phyloP scores from a whole-genome alignment of 2,888 invertebrate genomes.

The Drosophila borealis region DNA sequence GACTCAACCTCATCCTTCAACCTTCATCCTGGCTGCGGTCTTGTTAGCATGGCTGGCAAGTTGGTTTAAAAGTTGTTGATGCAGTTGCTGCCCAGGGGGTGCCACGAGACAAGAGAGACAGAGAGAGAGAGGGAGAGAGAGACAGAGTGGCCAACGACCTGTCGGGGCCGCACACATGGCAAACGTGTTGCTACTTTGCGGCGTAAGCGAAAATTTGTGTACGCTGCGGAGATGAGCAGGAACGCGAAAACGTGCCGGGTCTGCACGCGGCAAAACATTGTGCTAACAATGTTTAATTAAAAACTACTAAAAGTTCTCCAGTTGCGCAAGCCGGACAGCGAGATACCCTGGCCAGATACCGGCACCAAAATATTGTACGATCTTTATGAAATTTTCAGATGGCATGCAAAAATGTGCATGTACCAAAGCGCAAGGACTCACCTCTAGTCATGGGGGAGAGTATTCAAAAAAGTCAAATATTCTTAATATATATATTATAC shows the following conservation, averaged over 20 bases:
- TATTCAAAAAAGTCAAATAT: no score
- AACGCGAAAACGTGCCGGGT: neutral
- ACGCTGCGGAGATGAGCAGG: slow-evolving; percentile 8
- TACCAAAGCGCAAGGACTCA: no score
- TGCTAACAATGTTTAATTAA: slow-evolving; percentile 56
- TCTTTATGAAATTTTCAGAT: no score
- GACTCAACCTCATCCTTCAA: neutral
- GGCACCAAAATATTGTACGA: no score
- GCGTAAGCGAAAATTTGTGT: slow-evolving; percentile 52
- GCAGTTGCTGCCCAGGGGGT: slow-evolving; percentile 51
- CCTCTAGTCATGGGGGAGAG: no score
- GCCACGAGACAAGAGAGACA: neutral
- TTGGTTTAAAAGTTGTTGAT: slow-evolving; percentile 78
- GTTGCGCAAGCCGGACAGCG: neutral
- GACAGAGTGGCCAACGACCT: slow-evolving; percentile 68
- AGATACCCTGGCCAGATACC: neutral
- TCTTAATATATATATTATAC: no score
- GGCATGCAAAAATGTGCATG: no score
- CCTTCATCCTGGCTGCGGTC: slow-evolving; percentile 47
- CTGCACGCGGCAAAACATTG: slow-evolving; percentile 31
- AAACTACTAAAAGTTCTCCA: slow-evolving; percentile 24
- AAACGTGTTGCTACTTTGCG: slow-evolving; percentile 68
- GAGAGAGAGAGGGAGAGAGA: neutral
- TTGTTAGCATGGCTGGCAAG: slow-evolving; percentile 75
- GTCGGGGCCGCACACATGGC: slow-evolving; percentile 36